Base-by-base conservation (phyloP, 2,113 vertebrate genomes). In the Ageneiosus marmoratus region DNA sequence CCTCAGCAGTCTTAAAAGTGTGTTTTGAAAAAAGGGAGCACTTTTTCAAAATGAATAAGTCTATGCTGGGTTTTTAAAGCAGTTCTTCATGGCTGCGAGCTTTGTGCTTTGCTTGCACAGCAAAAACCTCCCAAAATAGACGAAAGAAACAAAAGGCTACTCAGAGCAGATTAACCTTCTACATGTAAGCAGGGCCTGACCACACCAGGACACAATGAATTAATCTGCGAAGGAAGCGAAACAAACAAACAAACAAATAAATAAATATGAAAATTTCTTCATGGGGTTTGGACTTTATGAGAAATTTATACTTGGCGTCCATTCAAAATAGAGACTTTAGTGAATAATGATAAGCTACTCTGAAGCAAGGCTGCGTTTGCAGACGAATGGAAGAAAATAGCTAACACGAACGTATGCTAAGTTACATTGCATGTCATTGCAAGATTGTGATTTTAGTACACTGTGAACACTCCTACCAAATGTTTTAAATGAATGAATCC, bases 21-120 rank as follows among this genome's bases (percentile, higher is more conserved):
- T 24, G 53, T 74, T 78, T 74, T 83, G 81, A 69, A 69, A 44
- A 58, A 24, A 55, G 22, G 78, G 70, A 67, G 72, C 53, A 37
- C 73, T 56, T 87, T 77, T 85, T 48, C 34, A 83, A 79, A 63
- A 58, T 7, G 58, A 65, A 53, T 76, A 63, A 60, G 51, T 86
- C 83, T 87, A 48, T n/a, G 63, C 32, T 75, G 85, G 75, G 67
- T 76, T 83, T 86, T 62, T 70, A 70, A 83, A 83, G 73, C 63
- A 46, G 34, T 77, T 55, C 53, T 84, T 6, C 75, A 37, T 82
- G 86, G 86, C 81, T 77, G 8, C 70, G 81, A 87, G 88, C 85
- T 86, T 90, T 37, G 70, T 79, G 88, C 85, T 86, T 90, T 37
- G 70, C 80, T 78, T 82, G 60, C 77, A 50, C 56, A 60, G 48